Evolutionary conservation across 2,797 vertebrate species (phyloP).

Genomic region (Gorsachius magnificus): DNA sequence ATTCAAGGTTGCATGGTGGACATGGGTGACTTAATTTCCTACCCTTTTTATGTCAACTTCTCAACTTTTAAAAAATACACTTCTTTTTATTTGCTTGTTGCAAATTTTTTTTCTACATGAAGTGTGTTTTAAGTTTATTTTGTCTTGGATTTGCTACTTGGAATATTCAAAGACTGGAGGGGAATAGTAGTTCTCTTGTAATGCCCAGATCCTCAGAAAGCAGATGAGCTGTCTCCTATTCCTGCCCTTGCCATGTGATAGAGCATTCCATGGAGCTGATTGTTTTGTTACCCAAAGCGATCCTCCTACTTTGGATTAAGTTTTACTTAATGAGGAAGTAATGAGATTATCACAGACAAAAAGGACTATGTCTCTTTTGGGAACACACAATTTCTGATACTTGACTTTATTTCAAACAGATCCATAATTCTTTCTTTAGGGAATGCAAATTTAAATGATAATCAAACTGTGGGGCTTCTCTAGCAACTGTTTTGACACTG

Average conservation of each 20-base stretch:
- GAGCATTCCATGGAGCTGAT: background rate
- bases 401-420: background rate
- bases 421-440: conserved; percentile 1
- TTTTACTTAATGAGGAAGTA: conserved; percentile 40
- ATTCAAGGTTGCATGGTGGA: background rate
- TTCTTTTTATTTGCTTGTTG: background rate
- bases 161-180: background rate
- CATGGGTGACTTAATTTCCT: conserved; percentile 12
- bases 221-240: background rate
- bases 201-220: background rate
- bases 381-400: background rate
- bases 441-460: conserved; percentile 22
- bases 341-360: conserved; percentile 31
- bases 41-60: background rate
- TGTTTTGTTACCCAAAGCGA: conserved; percentile 42
- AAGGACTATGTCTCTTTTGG: background rate
- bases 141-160: background rate
- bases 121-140: background rate
- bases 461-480: background rate
- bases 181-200: background rate
- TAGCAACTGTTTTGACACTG: background rate
- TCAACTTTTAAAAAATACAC: background rate
- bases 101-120: background rate
- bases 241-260: background rate
- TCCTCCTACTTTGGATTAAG: conserved; percentile 50